A percentile compares a stretch with the other conserved stretches of the same genome.
These are phyloP conservation scores for Calephelis perditalis DNA, from an alignment of 2,888 invertebrate species.

Conservation along the genomic window DNA sequence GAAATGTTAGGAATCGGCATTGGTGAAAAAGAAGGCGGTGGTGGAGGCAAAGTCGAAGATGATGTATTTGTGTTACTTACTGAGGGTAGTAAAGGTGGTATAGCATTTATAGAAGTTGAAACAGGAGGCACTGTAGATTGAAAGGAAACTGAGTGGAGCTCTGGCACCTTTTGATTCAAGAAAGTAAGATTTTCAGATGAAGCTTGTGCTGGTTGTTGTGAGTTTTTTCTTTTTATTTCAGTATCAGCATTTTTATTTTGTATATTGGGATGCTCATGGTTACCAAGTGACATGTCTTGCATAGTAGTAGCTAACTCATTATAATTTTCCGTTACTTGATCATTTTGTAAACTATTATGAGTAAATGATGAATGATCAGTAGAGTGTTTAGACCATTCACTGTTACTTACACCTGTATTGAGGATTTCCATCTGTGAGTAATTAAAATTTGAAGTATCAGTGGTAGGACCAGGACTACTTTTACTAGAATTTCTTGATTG, in stretches of 20 bases:
- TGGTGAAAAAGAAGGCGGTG: slow-evolving; percentile 19
- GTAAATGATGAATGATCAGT: slow-evolving; percentile 39
- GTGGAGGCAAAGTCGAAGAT: slow-evolving; percentile 17
- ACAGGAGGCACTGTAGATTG: slow-evolving; percentile 17
- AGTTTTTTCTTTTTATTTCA: slow-evolving; percentile 19
- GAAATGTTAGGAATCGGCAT: slow-evolving; percentile 19
- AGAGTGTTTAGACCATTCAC: slow-evolving; percentile 51
- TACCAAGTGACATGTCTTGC: slow-evolving; percentile 57
- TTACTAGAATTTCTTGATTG: slow-evolving; percentile 75
- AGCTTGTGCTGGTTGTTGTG: slow-evolving; percentile 9
- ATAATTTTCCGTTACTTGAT: slow-evolving; percentile 44
- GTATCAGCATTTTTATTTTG: slow-evolving; percentile 29
- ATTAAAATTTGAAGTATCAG: slow-evolving; percentile 62
- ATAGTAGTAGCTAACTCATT: slow-evolving; percentile 54
- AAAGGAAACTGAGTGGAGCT: slow-evolving; percentile 1
- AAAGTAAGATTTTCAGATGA: slow-evolving; percentile 5
- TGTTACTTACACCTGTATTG: slow-evolving; percentile 45
- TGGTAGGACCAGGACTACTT: slow-evolving; percentile 61
- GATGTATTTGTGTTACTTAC: neutral
- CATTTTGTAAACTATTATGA: slow-evolving; percentile 38
- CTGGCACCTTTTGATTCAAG: neutral
- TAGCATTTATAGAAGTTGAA: slow-evolving; percentile 5
- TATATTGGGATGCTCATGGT: slow-evolving; percentile 43
- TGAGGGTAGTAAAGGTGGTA: slow-evolving; percentile 6
- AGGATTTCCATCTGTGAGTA: slow-evolving; percentile 51